Base-by-base conservation (phyloP, 2,113 vertebrate genomes). In the Lichenostomus cassidix region DNA sequence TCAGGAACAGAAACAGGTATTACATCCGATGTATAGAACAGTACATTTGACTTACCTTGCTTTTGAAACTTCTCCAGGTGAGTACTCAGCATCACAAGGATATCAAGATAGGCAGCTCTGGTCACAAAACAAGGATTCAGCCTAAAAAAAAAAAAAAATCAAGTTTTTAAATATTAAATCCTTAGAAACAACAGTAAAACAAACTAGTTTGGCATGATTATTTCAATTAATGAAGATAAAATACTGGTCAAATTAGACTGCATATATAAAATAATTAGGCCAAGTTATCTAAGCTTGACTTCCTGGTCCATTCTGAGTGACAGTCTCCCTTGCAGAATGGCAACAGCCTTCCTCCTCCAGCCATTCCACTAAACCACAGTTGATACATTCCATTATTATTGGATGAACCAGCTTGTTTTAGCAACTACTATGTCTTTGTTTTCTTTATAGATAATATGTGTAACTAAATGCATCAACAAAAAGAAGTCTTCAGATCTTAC, bases 41-140 rank as follows among this genome's bases (percentile, higher is more conserved):
- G 78, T 47, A 73, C 44, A 64, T 95, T 80, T 97, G 78, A 90
- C 88, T 92, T 89, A 95, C 94, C 92, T 92, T 89, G 96, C 83
- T 92, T 95, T 53, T 91, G 79, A n/a, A 79, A 75, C 78, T 89
- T 97, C 52, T 94, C 87, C 27, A 97, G 83, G 79, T 97, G 97
- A 95, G 71, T 96, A 96, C 97, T 98, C 93, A 99, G 90, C 63
- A 98, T 95, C 92, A 97, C 84, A 93, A 99, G 83, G 83, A 99
- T 95, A 87, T 99, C 99, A 79, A 99, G 93, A 94, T 96, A 98
- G 19, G 98, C 98, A 81, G 98, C 99, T 98, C 99, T 98, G 81
- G 99, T 99, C 96, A 99, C 98, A 92, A 99, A 96, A 96, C 99
- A 99, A 55, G 97, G 96, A 95, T 99, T 99, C 85, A 96, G 92